Conservation (phyloP, 2,797 vertebrate species). For the Sebastes oblongus region DNA sequence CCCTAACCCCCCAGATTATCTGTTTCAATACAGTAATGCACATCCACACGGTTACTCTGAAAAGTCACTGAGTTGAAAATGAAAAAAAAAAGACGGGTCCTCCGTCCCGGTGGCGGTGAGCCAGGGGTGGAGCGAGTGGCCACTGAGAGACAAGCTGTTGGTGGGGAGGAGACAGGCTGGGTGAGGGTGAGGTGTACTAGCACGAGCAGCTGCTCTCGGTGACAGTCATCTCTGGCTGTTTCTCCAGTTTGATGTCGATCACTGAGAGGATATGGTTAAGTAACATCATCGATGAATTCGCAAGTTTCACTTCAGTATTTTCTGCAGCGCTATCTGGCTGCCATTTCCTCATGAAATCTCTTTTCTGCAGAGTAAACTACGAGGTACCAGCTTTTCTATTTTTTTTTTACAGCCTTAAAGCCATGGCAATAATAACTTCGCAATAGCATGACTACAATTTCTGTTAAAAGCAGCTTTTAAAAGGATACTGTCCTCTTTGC, state of each 20-base stretch:
- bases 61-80: slow-evolving; percentile 86
- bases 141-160: slow-evolving; percentile 85
- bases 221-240: slow-evolving; percentile 89
- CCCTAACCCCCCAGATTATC: slow-evolving; percentile 63
- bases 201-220: slow-evolving; percentile 93
- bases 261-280: slow-evolving; percentile 84
- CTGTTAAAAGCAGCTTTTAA: neutral
- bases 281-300: slow-evolving; percentile 37
- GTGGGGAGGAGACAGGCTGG: slow-evolving; percentile 67
- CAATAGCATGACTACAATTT: neutral
- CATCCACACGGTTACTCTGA: slow-evolving; percentile 87
- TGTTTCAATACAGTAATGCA: slow-evolving; percentile 84
- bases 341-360: neutral
- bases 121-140: slow-evolving; percentile 79
- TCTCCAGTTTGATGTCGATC: slow-evolving; percentile 94
- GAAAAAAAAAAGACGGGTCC: slow-evolving; percentile 66
- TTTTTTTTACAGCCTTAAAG: neutral
- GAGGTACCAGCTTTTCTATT: neutral
- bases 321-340: neutral
- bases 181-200: slow-evolving; percentile 82
- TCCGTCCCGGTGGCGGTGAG: slow-evolving; percentile 80
- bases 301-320: slow-evolving; percentile 44
- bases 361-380: neutral
- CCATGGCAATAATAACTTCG: neutral
- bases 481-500: slow-evolving; percentile 96